These are phyloP conservation scores for Bellardia pandia DNA, from an alignment of 2,888 invertebrate species.

Conservation along the genomic window DNA sequence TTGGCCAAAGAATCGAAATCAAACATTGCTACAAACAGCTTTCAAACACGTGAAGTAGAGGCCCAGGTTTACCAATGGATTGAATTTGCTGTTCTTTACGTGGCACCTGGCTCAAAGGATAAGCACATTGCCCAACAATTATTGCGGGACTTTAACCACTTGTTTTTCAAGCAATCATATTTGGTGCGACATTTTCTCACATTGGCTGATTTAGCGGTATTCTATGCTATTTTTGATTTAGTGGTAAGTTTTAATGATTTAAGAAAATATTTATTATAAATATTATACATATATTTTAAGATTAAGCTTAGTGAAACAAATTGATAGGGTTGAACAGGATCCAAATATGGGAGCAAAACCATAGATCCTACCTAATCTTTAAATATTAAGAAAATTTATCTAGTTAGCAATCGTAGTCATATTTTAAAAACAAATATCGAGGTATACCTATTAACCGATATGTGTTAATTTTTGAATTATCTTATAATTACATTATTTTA, in stretches of 20 bases:
- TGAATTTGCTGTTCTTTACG: constrained; percentile 86
- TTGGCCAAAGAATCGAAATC: constrained; percentile 84
- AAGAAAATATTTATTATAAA: no score
- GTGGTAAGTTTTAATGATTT: constrained; percentile 85
- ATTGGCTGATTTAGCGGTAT: constrained; percentile 89
- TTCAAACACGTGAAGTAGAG: constrained; percentile 82
- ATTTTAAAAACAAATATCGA: no score
- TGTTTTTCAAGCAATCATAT: constrained; percentile 85
- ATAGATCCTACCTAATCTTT: no score
- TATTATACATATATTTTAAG: no score
- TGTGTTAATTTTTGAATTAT: no score
- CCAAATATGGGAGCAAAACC: no score
- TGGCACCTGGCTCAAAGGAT: constrained; percentile 81
- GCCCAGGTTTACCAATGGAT: constrained; percentile 88
- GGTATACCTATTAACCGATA: no score
- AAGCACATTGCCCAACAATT: constrained; percentile 80
- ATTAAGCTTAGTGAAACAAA: no score
- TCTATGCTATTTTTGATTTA: constrained; percentile 87
- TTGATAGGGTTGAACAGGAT: no score
- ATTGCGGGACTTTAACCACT: constrained; percentile 85
- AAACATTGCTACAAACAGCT: constrained; percentile 80
- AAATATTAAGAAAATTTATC: no score
- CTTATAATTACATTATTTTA: no score
- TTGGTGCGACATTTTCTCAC: constrained; percentile 86
- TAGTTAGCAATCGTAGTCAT: no score